These are phyloP conservation scores for Neodon shergylaensis DNA, from an alignment of 2,113 vertebrate species.

Conservation along the genomic window DNA sequence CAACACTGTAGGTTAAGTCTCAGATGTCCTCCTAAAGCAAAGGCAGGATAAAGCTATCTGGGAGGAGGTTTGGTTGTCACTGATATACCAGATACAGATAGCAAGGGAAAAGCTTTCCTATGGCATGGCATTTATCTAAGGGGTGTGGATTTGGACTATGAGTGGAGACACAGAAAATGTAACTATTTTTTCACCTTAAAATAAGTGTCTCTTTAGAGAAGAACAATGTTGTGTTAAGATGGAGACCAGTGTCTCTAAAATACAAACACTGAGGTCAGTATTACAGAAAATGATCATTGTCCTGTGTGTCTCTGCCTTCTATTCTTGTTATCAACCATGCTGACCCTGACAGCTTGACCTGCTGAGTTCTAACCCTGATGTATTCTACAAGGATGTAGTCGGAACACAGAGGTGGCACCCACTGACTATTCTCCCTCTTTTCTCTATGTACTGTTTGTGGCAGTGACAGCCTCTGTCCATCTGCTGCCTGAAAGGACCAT, in stretches of 20 bases:
- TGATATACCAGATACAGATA: not conserved
- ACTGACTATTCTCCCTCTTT: not conserved
- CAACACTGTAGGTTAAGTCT: rapidly evolving
- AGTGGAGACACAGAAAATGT: not conserved
- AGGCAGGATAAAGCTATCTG: not conserved
- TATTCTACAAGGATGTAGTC: not conserved
- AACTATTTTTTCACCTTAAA: not conserved
- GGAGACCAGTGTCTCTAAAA: not conserved
- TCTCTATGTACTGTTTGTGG: not conserved
- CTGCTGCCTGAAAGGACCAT: not conserved
- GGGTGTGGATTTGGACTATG: not conserved
- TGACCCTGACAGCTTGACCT: too few species aligned
- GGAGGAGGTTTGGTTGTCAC: not conserved
- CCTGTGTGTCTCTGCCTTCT: not conserved
- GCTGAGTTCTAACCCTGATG: not conserved
- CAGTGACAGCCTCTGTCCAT: not conserved
- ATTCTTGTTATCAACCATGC: not conserved
- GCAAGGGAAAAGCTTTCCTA: not conserved
- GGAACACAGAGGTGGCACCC: not conserved
- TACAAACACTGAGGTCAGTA: not conserved
- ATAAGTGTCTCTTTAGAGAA: not conserved
- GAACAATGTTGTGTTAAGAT: not conserved
- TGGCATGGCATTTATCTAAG: not conserved
- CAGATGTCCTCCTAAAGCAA: not conserved
- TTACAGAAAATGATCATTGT: not conserved